These are phyloP conservation scores for Andrena hattorfiana DNA, from an alignment of 2,888 invertebrate species.

Conservation along the genomic window DNA sequence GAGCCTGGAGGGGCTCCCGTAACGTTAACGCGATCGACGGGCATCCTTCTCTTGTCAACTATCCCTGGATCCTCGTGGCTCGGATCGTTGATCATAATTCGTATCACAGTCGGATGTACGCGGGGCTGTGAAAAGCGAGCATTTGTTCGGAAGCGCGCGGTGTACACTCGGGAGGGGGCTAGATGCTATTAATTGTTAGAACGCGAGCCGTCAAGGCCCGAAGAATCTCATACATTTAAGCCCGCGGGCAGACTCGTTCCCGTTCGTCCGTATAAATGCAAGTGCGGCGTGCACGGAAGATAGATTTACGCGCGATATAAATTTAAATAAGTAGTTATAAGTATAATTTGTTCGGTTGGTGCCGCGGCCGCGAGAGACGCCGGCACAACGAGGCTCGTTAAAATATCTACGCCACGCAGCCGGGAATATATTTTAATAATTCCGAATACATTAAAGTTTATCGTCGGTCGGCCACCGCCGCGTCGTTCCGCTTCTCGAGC, in stretches of 20 bases:
- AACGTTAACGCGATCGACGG: too few relatives aligned
- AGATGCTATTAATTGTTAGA: conserved; percentile 1
- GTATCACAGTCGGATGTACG: neutral
- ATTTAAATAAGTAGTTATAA: conserved; percentile 82
- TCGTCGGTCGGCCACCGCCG: conserved; percentile 73
- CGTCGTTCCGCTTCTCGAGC: conserved; percentile 65
- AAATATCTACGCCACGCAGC: conserved; percentile 83
- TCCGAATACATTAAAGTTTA: conserved; percentile 85
- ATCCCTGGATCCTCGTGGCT: neutral
- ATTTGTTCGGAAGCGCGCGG: neutral
- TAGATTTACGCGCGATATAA: conserved; percentile 77
- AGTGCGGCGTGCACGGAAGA: conserved; percentile 28
- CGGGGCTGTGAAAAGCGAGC: neutral
- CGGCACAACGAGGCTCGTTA: conserved; percentile 77
- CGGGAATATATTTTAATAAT: conserved; percentile 85
- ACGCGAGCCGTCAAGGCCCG: neutral
- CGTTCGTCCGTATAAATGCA: neutral
- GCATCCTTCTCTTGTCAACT: neutral
- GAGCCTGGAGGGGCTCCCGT: too few relatives aligned
- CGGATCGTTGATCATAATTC: neutral
- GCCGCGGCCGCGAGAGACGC: conserved; percentile 62
- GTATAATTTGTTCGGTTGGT: conserved; percentile 80
- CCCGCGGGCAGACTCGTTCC: neutral
- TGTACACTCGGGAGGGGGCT: neutral
- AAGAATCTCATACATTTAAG: conserved; percentile 7